Evolutionary conservation across 2,888 invertebrate genomes (phyloP), one percentile per base, ranked within the genome.

Genomic region (Idaea biselata): DNA sequence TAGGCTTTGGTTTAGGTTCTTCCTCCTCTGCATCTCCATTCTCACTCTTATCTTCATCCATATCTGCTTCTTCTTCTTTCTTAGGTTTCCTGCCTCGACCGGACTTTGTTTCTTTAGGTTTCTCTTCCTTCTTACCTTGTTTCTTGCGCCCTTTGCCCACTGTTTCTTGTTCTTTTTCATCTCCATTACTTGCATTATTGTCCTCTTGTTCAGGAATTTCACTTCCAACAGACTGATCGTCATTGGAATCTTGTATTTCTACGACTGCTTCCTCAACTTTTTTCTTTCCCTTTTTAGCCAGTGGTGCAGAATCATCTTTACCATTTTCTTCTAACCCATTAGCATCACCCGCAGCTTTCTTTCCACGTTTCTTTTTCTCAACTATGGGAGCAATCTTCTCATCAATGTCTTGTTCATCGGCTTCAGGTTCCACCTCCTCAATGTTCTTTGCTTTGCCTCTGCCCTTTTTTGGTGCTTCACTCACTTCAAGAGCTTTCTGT

Each of bases 401-500:
- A 58, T 80, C 70, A 58, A 71, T 65, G 16, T 73, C 63, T 63
- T 16, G 59, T 33, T 68, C 67, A 44, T 70, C 78, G 56, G 73
- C 59, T 59, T 83, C 83, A 60, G 70, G 73, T 63, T 76, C 74
- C 64, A 68, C 66, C 18, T 81, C 83, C 70, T 77, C 74, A 58
- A 78, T 73, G 63, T 68, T 75, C 77, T 91, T 92, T 32, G 80
- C 81, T 79, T 88, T 91, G 0, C 88, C 87, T 73, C 86, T 80
- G 18, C 86, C 86, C 71, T 88, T 90, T 78, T 88, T 88, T 32
- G 88, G 78, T 61, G 76, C 86, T 73, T 87, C 89, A 78, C 68
- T 83, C 69, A 82, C 78, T 69, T 88, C 89, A 67, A 81, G 78
- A 68, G 83, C 73, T 84, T 91, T 91, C 91, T 91, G 88, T 58